Conservation (phyloP, 2,888 invertebrate species). For the Synergus japonicus region DNA sequence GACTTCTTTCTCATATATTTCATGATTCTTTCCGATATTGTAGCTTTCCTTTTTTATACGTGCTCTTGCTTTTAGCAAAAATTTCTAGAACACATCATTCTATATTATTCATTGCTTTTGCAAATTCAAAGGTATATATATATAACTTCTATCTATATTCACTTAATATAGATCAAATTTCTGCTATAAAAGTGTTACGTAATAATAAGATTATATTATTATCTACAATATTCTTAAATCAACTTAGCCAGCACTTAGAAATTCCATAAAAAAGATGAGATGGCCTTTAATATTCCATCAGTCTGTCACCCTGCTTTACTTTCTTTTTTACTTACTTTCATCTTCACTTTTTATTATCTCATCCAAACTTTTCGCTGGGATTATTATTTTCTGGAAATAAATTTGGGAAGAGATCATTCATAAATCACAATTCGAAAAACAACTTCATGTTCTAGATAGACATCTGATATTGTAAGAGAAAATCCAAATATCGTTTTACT, state of each 20-base stretch:
- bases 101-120: neutral
- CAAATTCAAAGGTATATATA: neutral
- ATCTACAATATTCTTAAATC: neutral
- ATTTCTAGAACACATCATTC: neutral
- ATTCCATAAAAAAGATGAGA: conserved; percentile 10
- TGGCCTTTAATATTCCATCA: conserved; percentile 14
- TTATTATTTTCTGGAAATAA: neutral
- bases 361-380: neutral
- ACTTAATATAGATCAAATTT: neutral
- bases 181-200: neutral
- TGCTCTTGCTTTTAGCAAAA: neutral
- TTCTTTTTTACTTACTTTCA: neutral
- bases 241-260: neutral
- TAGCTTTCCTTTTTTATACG: neutral
- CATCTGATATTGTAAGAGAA: neutral
- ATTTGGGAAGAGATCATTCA: neutral
- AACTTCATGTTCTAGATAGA: neutral
- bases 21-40: neutral
- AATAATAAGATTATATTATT: neutral
- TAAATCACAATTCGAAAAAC: neutral
- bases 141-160: too few relatives aligned
- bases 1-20: neutral
- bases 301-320: too few relatives aligned
- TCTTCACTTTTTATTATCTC: neutral
- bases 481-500: neutral